phyloP scores from a whole-genome alignment of 2,888 invertebrate species.

The Ormyrus labotus region DNA sequence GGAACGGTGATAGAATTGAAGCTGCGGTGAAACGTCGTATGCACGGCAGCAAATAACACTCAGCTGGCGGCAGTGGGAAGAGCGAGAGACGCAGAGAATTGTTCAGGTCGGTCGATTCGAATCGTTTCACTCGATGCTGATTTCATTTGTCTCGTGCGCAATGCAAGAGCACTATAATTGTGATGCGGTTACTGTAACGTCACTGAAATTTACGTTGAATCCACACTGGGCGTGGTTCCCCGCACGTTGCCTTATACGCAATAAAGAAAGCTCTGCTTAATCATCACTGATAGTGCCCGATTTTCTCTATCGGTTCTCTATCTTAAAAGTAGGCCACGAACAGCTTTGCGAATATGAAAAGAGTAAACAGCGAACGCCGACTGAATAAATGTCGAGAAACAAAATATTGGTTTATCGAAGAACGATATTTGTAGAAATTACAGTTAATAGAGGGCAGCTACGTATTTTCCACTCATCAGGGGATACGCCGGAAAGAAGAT shows the following conservation, averaged over 20 bases:
- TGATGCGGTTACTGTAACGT: slow-evolving; percentile 38
- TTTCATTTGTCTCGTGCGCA: slow-evolving; percentile 47
- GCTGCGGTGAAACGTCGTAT: slow-evolving; percentile 32
- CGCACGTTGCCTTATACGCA: neutral
- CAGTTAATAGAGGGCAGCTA: no score
- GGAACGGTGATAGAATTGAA: slow-evolving; percentile 28
- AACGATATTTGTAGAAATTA: no score
- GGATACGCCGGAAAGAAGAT: neutral
- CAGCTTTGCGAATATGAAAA: no score
- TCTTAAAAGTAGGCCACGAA: no score
- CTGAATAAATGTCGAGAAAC: no score
- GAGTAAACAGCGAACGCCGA: no score
- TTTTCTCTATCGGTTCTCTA: no score
- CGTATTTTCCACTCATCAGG: no score
- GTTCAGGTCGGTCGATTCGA: slow-evolving; percentile 37
- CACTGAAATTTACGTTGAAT: slow-evolving; percentile 37
- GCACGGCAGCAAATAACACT: slow-evolving; percentile 33
- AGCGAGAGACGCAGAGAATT: neutral
- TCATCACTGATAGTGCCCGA: neutral
- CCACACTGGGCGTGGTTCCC: neutral
- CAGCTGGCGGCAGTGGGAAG: neutral
- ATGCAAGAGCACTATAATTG: slow-evolving; percentile 34
- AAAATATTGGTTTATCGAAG: no score
- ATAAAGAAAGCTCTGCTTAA: neutral
- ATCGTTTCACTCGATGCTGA: slow-evolving; percentile 45